Percentiles rank a stretch among this genome's conserved stretches.
Evolutionary conservation across 2,113 vertebrate species (phyloP).

Genomic region (Condylura cristata): DNA sequence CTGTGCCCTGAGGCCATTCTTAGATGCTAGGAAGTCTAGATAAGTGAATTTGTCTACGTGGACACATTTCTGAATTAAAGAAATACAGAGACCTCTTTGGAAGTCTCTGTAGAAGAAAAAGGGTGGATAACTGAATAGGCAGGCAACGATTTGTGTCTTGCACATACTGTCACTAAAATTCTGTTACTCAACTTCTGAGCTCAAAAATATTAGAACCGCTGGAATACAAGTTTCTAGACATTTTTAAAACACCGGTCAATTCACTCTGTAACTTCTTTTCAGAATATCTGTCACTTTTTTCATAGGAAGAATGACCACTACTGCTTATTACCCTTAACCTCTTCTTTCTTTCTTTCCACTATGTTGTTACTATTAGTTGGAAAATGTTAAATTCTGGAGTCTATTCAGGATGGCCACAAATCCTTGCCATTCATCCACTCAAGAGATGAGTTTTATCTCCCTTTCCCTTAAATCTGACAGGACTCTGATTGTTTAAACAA

Average conservation of each 20-base stretch:
- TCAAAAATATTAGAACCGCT: background rate
- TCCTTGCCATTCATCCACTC: background rate
- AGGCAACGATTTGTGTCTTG: background rate
- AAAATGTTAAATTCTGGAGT: background rate
- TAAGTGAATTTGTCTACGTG: background rate
- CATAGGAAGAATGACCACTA: background rate
- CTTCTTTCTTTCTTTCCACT: slow-evolving; percentile 13
- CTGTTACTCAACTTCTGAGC: background rate
- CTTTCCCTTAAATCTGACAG: background rate
- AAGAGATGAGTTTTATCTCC: background rate
- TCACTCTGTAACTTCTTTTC: slow-evolving; percentile 14
- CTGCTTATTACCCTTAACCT: background rate
- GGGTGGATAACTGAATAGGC: background rate
- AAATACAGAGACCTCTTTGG: background rate
- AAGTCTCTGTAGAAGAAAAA: too few species aligned
- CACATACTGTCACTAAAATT: background rate
- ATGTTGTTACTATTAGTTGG: slow-evolving; percentile 4
- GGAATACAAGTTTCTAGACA: background rate
- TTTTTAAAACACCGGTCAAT: background rate
- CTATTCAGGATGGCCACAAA: background rate
- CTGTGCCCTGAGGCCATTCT: background rate
- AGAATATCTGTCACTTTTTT: background rate
- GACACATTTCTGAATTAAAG: background rate
- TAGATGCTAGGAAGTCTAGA: background rate
- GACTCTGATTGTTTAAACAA: background rate